Conservation (phyloP, 1,140 invertebrate species). For the Drosophila murphyi region DNA sequence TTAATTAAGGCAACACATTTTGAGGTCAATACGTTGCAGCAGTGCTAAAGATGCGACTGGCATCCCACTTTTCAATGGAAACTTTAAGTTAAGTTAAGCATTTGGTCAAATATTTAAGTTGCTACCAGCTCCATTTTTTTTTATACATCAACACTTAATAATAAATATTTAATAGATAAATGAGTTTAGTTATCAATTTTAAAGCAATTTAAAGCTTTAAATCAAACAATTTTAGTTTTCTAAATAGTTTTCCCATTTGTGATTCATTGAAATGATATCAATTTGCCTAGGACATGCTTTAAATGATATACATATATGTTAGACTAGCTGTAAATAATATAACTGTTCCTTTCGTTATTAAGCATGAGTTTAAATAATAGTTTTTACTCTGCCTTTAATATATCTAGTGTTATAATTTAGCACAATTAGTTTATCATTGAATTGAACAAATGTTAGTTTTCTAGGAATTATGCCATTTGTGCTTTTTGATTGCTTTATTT, state of each 20-base stretch:
- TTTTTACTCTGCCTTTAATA: no score
- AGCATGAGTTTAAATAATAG: no score
- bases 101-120: neutral
- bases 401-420: no score
- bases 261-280: constrained; percentile 33
- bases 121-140: no score
- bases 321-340: no score
- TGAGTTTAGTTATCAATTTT: no score
- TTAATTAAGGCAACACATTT: constrained; percentile 57
- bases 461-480: no score
- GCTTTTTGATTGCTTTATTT: neutral
- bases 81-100: neutral
- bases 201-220: neutral
- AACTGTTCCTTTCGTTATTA: no score
- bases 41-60: constrained; percentile 5
- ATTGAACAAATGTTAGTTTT: no score
- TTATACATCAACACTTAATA: no score
- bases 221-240: neutral
- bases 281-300: constrained; percentile 41
- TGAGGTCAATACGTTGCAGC: constrained; percentile 49
- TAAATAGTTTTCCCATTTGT: constrained; percentile 1
- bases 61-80: neutral
- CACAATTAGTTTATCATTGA: no score
- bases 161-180: no score
- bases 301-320: neutral